Base-by-base conservation (phyloP, 53 echinoderm and acorn worm species). In the Echinometra lucunter region DNA sequence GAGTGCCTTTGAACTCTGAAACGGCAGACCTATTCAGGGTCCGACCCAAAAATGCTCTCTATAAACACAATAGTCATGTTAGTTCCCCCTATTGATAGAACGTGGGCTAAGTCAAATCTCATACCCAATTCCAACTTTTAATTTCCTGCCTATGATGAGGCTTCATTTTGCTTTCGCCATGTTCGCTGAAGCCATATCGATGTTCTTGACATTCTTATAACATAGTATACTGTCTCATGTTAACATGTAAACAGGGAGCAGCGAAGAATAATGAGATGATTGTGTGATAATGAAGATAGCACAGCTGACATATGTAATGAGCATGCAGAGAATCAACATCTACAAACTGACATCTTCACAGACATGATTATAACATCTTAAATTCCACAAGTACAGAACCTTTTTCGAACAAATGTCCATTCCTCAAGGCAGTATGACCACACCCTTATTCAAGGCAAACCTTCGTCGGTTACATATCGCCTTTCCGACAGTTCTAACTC, bases 81-180 rank as follows among this genome's bases (percentile, higher is more conserved):
- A 6, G 25, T 69, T n/a, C 21, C 25, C 49, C n/a, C 4, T 78
- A 42, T 78, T 78, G 78, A 78, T 78, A 78, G 42, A 42, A 78
- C 78, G 85, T 66, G 67, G 27, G 8, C 63, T 63, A 91, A 66
- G 67, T 66, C 56, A 91, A 66, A 35, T 25, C 44, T 25, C 42
- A 72, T 37, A 16, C 45, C 18, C 25, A 66, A 91, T 35, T 60
- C 44, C 35, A 18, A 8, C 12, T 63, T 91, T 91, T 91, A 66
- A 66, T 91, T 91, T 91, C 67, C 67, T 91, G 63, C 63, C 67
- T 16, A 27, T 37, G 25, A 44, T 63, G 91, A 35, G 63, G 25
- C 67, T 40, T 63, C 44, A 63, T 63, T 58, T 35, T 42, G 66
- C 66, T 63, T 91, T 49, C 85, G n/a, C n/a, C n/a, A n/a, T n/a